These are phyloP conservation scores for Hyles lineata DNA, from an alignment of 2,888 invertebrate genomes.

Conservation along the genomic window DNA sequence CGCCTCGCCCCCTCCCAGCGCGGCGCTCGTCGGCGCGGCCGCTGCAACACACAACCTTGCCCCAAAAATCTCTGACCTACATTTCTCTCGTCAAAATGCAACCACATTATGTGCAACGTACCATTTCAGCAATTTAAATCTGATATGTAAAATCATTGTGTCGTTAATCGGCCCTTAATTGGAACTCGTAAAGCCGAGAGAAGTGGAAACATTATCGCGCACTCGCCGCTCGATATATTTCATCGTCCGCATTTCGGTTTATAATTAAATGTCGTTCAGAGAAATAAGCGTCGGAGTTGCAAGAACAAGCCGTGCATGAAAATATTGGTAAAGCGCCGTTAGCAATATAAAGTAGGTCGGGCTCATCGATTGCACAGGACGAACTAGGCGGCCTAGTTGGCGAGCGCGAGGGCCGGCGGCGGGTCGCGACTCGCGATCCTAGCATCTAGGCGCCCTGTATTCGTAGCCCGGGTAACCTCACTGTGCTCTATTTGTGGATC, in stretches of 20 bases:
- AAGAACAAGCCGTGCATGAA: constrained; percentile 29
- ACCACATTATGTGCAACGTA: constrained; percentile 56
- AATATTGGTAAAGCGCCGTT: constrained; percentile 25
- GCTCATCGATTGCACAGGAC: constrained; percentile 73
- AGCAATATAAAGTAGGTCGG: constrained; percentile 50
- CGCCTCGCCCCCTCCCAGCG: constrained; percentile 41
- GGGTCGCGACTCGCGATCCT: constrained; percentile 59
- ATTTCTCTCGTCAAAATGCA: constrained; percentile 77
- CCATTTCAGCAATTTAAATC: constrained; percentile 6
- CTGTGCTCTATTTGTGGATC: constrained; percentile 64
- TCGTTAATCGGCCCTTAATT: constrained; percentile 35
- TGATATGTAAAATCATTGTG: constrained; percentile 54
- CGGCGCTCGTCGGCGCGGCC: constrained; percentile 42
- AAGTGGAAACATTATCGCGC: constrained; percentile 1
- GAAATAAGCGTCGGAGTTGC: constrained; percentile 13
- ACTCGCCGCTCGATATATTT: constrained; percentile 1
- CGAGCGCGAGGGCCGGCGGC: constrained; percentile 60
- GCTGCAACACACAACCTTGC: constrained; percentile 77
- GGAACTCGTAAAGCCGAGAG: constrained; percentile 33
- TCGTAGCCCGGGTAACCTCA: constrained; percentile 63
- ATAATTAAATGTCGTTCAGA: constrained; percentile 24
- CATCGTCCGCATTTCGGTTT: neutral
- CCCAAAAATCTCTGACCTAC: constrained; percentile 81
- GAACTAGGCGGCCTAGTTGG: constrained; percentile 74
- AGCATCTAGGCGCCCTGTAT: constrained; percentile 63